phyloP scores from a whole-genome alignment of 2,113 vertebrate genomes.

The Deroptyus accipitrinus region DNA sequence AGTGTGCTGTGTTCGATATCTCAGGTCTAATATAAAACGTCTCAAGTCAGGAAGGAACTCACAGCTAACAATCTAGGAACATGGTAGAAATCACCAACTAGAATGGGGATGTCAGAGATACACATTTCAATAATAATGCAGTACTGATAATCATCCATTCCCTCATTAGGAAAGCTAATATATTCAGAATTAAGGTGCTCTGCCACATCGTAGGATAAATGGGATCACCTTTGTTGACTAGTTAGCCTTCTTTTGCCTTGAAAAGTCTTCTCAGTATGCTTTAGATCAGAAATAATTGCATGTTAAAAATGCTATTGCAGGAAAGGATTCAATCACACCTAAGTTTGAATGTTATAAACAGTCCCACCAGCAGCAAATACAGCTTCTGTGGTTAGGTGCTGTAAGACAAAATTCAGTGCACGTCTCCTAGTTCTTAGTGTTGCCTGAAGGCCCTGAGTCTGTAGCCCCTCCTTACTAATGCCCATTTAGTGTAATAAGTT shows the following conservation, averaged over 20 bases:
- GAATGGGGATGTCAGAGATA: not conserved
- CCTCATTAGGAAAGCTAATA: not conserved
- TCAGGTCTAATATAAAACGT: not conserved
- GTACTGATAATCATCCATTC: not conserved
- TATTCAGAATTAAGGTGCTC: not conserved
- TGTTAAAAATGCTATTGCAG: not conserved
- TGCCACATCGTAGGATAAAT: not conserved
- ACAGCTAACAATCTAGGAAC: not conserved
- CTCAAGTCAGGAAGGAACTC: not conserved
- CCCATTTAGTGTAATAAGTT: not conserved
- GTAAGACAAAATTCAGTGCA: not conserved
- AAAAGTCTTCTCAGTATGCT: not conserved
- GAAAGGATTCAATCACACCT: not conserved
- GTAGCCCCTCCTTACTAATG: not conserved
- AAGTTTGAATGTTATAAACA: not conserved
- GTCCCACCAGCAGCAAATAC: not conserved
- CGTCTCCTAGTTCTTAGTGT: not conserved
- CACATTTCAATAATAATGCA: not conserved
- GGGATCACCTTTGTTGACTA: not conserved
- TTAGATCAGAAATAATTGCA: not conserved
- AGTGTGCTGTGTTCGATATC: not conserved
- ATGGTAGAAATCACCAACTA: not conserved
- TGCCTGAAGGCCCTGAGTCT: not conserved
- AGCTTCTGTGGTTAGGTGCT: not conserved
- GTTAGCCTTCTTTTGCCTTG: not conserved